These are phyloP conservation scores for Gymnopithys bicolor DNA, from an alignment of 2,797 vertebrate genomes.

Conservation along the genomic window DNA sequence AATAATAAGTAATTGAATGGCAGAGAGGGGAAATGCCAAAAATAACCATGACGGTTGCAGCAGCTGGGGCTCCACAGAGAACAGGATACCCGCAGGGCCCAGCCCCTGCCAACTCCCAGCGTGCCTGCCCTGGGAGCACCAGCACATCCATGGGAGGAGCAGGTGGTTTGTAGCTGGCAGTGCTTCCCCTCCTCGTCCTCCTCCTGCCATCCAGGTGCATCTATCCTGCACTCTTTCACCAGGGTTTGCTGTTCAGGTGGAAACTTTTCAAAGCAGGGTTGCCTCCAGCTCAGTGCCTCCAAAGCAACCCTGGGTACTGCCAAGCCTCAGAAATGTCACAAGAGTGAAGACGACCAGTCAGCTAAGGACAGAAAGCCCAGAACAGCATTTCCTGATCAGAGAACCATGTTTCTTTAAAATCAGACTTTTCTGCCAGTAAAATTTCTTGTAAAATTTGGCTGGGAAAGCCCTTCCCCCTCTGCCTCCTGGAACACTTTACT, in stretches of 20 bases:
- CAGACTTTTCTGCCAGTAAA: constrained; percentile 8
- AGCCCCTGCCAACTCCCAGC: background rate
- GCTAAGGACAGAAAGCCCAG: constrained; percentile 2
- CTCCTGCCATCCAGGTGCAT: background rate
- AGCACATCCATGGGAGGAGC: background rate
- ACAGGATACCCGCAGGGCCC: background rate
- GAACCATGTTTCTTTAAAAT: background rate
- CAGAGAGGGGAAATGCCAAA: background rate
- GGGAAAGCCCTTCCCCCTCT: background rate
- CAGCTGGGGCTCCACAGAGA: background rate
- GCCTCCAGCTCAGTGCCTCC: background rate
- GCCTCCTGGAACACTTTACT: background rate
- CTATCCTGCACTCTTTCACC: background rate
- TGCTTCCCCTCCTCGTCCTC: background rate
- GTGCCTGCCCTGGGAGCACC: background rate
- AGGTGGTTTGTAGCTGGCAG: background rate
- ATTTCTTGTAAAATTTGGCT: background rate
- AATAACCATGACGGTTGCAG: rapidly evolving
- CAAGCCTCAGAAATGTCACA: background rate
- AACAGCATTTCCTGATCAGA: background rate
- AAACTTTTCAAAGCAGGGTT: background rate
- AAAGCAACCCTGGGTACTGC: background rate
- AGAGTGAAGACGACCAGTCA: background rate
- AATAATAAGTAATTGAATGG: background rate
- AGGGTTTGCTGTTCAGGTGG: background rate